Evolutionary conservation across 2,797 vertebrate species (phyloP).

Genomic region (Pantherophis vulpinus): DNA sequence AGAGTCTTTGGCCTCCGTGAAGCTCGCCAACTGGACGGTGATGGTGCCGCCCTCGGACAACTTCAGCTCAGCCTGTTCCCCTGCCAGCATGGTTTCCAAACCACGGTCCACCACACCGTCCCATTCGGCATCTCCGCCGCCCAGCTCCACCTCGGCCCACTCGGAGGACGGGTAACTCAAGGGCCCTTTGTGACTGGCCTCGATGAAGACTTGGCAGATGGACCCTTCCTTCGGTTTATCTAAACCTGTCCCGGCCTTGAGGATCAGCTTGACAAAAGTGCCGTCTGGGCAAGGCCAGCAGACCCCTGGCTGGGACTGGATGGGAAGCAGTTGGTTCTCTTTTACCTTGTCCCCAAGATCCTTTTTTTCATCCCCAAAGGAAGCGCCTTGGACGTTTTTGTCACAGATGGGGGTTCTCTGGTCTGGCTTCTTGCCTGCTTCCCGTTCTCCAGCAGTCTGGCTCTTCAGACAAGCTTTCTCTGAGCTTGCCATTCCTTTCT

Average conservation of each 20-base stretch:
- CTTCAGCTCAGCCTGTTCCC: conserved; percentile 78
- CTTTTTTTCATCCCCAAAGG: not conserved
- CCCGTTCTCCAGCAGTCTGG: conserved; percentile 35
- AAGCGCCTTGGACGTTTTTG: not conserved
- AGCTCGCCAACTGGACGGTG: conserved; percentile 75
- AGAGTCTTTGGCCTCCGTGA: conserved; percentile 77
- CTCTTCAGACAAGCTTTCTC: conserved; percentile 19
- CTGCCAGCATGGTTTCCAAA: conserved; percentile 81
- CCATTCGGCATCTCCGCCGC: conserved; percentile 77
- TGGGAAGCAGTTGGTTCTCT: not conserved
- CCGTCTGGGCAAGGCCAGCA: conserved; percentile 66
- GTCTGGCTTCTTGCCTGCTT: conserved; percentile 51
- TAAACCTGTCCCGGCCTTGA: conserved; percentile 56
- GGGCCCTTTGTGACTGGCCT: conserved; percentile 16
- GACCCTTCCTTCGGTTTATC: conserved; percentile 78
- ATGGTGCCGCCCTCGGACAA: conserved; percentile 24
- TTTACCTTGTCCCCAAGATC: not conserved
- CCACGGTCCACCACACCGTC: conserved; percentile 70
- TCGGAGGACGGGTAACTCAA: conserved; percentile 72
- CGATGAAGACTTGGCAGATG: conserved; percentile 71
- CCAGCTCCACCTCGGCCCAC: conserved; percentile 75
- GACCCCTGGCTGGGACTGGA: not conserved
- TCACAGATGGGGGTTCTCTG: conserved; percentile 43
- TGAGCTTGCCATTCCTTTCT: not conserved
- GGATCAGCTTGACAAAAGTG: conserved; percentile 64